A percentile compares a stretch with the other conserved stretches of the same genome.
phyloP scores from a whole-genome alignment of 2,888 invertebrate species.

The Oxytorus armatus region DNA sequence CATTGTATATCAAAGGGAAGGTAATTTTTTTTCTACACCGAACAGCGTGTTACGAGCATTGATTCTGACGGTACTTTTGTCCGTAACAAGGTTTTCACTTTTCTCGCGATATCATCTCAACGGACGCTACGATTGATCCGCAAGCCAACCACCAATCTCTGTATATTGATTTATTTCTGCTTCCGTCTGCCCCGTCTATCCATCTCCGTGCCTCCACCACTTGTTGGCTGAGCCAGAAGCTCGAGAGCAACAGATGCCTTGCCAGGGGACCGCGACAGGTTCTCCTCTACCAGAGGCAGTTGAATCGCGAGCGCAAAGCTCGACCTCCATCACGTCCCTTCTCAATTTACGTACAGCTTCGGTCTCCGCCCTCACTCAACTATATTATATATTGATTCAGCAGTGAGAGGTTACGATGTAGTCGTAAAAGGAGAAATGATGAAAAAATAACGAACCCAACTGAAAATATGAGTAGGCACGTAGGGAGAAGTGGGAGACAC shows the following conservation, averaged over 20 bases:
- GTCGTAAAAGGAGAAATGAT: slow-evolving; percentile 8
- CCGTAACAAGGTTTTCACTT: neutral
- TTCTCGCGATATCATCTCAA: too few species aligned
- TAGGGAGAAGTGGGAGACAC: slow-evolving; percentile 23
- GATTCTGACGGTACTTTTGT: neutral
- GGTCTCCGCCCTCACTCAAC: slow-evolving; percentile 32
- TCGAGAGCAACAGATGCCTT: slow-evolving; percentile 69
- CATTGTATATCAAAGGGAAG: too few species aligned
- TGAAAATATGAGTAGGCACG: slow-evolving; percentile 42
- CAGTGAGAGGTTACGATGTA: slow-evolving; percentile 49
- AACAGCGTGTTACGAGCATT: too few species aligned
- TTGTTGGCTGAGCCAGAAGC: slow-evolving; percentile 69
- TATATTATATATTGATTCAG: slow-evolving; percentile 53
- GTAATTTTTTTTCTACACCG: too few species aligned
- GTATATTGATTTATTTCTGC: slow-evolving; percentile 47
- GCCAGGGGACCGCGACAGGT: slow-evolving; percentile 65
- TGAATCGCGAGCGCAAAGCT: slow-evolving; percentile 50
- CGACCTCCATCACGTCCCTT: slow-evolving; percentile 55
- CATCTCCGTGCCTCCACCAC: slow-evolving; percentile 62
- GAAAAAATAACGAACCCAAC: slow-evolving; percentile 25
- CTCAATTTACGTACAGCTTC: slow-evolving; percentile 55
- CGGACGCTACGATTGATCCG: neutral
- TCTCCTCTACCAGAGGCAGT: slow-evolving; percentile 44
- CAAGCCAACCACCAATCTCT: slow-evolving; percentile 13
- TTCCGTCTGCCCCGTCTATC: slow-evolving; percentile 45